These are phyloP conservation scores for Oxyteleia sp. DNA, from an alignment of 2,888 invertebrate genomes.

Conservation along the genomic window DNA sequence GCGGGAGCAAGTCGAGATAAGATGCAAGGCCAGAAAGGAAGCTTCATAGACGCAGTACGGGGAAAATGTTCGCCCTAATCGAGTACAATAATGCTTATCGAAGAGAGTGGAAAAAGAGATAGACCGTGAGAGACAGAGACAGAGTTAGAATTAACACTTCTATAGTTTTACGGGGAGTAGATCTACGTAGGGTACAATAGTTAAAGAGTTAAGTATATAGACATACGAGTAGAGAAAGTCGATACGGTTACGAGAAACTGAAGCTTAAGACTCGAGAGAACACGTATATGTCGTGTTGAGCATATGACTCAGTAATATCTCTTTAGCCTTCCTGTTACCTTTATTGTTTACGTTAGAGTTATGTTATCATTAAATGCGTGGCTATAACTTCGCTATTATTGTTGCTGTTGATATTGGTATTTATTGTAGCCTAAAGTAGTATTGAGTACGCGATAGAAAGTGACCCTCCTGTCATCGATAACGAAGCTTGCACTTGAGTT, in stretches of 20 bases:
- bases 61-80: conserved; percentile 36
- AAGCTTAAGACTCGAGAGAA: conserved; percentile 65
- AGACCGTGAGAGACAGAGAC: conserved; percentile 27
- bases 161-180: conserved; percentile 48
- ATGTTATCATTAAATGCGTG: conserved; percentile 19
- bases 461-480: conserved; percentile 27
- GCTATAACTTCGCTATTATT: conserved; percentile 22
- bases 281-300: conserved; percentile 64
- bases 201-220: conserved; percentile 63
- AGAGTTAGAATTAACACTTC: conserved; percentile 52
- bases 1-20: conserved; percentile 69
- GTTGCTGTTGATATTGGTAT: conserved; percentile 8
- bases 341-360: conserved; percentile 36
- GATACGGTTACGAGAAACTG: conserved; percentile 65
- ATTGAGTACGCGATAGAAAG: conserved; percentile 28
- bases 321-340: conserved; percentile 20
- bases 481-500: conserved; percentile 32
- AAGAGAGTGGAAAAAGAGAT: conserved; percentile 51
- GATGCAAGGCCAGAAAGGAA: conserved; percentile 70
- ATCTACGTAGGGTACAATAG: conserved; percentile 57
- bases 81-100: conserved; percentile 51
- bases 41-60: conserved; percentile 39
- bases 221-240: conserved; percentile 62
- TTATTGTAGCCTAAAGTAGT: conserved; percentile 36
- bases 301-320: conserved; percentile 64